A percentile compares a stretch with the other conserved stretches of the same genome.
These are phyloP conservation scores for Drosophila hamatofila DNA, from an alignment of 2,888 invertebrate genomes.

Conservation along the genomic window DNA sequence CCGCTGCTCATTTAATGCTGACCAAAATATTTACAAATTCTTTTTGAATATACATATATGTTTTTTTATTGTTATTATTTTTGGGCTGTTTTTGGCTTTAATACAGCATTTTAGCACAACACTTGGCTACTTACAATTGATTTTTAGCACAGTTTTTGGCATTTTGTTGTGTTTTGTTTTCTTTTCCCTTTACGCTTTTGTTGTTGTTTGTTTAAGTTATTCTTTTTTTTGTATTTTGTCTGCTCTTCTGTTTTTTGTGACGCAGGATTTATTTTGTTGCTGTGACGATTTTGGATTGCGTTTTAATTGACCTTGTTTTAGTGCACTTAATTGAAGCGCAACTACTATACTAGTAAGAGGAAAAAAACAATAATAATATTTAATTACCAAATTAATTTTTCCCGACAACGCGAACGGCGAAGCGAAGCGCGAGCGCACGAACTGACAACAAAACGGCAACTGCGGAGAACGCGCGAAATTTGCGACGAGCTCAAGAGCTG, in stretches of 20 bases:
- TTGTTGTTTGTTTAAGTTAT: constrained; percentile 2
- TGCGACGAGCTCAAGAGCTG: constrained; percentile 5
- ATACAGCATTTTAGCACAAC: constrained; percentile 16
- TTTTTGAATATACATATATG: neutral
- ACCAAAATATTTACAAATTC: constrained; percentile 25
- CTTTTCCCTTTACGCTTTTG: neutral
- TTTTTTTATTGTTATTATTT: constrained; percentile 4
- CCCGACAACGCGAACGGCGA: constrained; percentile 11
- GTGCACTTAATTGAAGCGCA: constrained; percentile 21
- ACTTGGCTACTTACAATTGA: constrained; percentile 74
- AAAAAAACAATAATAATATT: constrained; percentile 53
- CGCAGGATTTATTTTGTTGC: constrained; percentile 56
- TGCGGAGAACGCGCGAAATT: constrained; percentile 51
- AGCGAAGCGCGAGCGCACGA: constrained; percentile 31
- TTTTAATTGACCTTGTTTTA: constrained; percentile 23
- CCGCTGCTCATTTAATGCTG: constrained; percentile 33
- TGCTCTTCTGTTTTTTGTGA: constrained; percentile 11
- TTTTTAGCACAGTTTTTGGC: constrained; percentile 68
- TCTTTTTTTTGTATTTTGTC: constrained; percentile 8
- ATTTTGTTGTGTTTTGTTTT: constrained; percentile 19
- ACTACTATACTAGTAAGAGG: constrained; percentile 15
- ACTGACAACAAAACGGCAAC: constrained; percentile 52
- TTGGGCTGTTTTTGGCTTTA: constrained; percentile 8
- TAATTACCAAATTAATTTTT: constrained; percentile 64
- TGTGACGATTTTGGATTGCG: constrained; percentile 12